A percentile compares a stretch with the other conserved stretches of the same genome.
phyloP scores from a whole-genome alignment of 2,888 invertebrate species.

The Nomada lathburiana region DNA sequence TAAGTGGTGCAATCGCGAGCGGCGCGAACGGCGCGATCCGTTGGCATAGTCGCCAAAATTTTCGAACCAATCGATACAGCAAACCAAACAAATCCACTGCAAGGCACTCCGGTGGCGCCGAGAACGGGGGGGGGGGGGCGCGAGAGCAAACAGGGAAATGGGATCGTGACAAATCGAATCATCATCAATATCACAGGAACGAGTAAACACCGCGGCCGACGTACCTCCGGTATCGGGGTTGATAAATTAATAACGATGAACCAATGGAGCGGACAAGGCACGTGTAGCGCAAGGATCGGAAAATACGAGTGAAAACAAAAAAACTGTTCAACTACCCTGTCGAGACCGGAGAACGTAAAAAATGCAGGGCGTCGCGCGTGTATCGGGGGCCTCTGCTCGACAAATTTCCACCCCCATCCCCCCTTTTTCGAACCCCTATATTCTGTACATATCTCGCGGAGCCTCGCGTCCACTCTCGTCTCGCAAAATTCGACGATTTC shows the following conservation, averaged over 20 bases:
- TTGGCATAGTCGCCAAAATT: not conserved
- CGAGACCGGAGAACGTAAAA: slow-evolving; percentile 30
- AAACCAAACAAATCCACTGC: slow-evolving; percentile 18
- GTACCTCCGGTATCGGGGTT: slow-evolving; percentile 32
- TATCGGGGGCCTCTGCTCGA: slow-evolving; percentile 45
- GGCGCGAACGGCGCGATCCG: not conserved
- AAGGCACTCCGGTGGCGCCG: not conserved
- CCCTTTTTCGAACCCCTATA: slow-evolving; percentile 33
- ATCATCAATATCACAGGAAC: slow-evolving; percentile 48
- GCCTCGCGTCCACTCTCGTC: slow-evolving; percentile 23
- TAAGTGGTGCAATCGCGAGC: not conserved
- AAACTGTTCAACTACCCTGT: slow-evolving; percentile 26
- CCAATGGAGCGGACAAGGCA: slow-evolving; percentile 10
- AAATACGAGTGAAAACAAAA: not conserved
- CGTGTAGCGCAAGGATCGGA: not conserved
- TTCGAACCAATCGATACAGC: not conserved
- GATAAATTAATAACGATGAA: slow-evolving; percentile 54
- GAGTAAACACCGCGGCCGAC: slow-evolving; percentile 41
- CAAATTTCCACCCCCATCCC: slow-evolving; percentile 43
- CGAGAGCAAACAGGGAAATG: slow-evolving; percentile 20
- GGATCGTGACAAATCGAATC: slow-evolving; percentile 52
- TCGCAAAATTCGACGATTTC: slow-evolving; percentile 37
- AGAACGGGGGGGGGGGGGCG: not conserved
- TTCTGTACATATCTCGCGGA: slow-evolving; percentile 53
- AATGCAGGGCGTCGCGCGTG: slow-evolving; percentile 31